Conservation (phyloP, 1,140 invertebrate genomes). For the Pseudoatta argentina region DNA sequence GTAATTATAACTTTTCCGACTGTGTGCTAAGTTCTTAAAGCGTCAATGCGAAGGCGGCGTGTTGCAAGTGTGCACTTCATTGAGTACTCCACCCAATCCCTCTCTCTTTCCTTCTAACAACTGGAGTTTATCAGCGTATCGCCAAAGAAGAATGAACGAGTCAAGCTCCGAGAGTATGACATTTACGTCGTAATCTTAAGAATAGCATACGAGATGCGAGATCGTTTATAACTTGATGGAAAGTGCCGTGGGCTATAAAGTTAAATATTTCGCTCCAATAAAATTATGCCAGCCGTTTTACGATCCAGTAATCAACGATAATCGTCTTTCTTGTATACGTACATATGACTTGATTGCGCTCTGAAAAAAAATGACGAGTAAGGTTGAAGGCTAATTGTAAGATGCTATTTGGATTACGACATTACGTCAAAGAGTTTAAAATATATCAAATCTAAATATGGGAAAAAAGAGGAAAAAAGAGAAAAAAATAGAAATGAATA, state of each 20-base stretch:
- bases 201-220: constrained; percentile 44
- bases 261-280: constrained; percentile 30
- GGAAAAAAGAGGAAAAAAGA: not conserved
- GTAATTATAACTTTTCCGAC: constrained; percentile 6
- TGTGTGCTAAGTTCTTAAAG: not conserved
- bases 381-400: not conserved
- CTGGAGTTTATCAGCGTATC: constrained; percentile 48
- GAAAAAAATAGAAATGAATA: not conserved
- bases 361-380: not conserved
- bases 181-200: constrained; percentile 57
- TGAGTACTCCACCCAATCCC: constrained; percentile 20
- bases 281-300: constrained; percentile 31
- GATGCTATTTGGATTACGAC: not conserved
- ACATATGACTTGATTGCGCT: not conserved
- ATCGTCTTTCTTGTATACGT: not conserved
- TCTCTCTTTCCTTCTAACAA: constrained; percentile 10
- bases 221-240: constrained; percentile 43
- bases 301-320: constrained; percentile 24
- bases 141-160: constrained; percentile 45
- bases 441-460: not conserved
- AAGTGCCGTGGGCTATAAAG: constrained; percentile 27
- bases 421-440: not conserved
- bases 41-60: constrained; percentile 48
- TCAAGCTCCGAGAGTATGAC: constrained; percentile 35
- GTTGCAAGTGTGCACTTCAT: constrained; percentile 28